Conservation (phyloP, 1,140 invertebrate species). For the Diabrotica undecimpunctata region DNA sequence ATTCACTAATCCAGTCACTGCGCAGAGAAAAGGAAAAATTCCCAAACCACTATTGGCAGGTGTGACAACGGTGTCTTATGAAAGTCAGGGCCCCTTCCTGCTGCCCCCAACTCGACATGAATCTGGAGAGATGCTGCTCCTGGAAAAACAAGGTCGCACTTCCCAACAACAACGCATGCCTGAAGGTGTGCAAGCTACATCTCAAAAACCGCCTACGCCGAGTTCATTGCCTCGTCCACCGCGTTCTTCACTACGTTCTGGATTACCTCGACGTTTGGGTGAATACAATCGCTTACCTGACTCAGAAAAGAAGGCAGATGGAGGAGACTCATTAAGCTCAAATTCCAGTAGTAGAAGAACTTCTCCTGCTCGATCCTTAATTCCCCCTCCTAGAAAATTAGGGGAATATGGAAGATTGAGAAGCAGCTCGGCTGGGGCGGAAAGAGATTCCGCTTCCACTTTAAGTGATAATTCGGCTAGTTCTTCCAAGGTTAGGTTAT, state of each 20-base stretch:
- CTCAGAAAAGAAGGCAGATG: constrained; percentile 43
- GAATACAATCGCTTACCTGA: constrained; percentile 53
- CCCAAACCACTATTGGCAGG: constrained; percentile 76
- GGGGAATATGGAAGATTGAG: constrained; percentile 57
- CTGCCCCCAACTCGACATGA: constrained; percentile 49
- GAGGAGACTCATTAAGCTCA: constrained; percentile 44
- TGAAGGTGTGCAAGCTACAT: constrained; percentile 34
- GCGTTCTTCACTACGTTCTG: constrained; percentile 55
- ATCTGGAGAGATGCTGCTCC: constrained; percentile 66
- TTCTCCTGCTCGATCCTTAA: constrained; percentile 58
- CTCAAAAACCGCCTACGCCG: constrained; percentile 57
- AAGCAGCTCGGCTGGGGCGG: constrained; percentile 47
- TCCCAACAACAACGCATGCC: constrained; percentile 70
- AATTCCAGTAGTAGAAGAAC: constrained; percentile 46
- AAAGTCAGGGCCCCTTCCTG: constrained; percentile 50
- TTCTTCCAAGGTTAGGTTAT: constrained; percentile 57
- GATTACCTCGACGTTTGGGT: constrained; percentile 53
- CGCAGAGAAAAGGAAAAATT: constrained; percentile 78
- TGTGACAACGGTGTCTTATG: constrained; percentile 55
- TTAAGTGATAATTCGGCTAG: constrained; percentile 55
- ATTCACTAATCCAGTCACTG: constrained; percentile 77
- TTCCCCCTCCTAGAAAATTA: constrained; percentile 55
- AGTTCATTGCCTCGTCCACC: constrained; percentile 65
- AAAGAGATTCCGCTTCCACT: constrained; percentile 53
- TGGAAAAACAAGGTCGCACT: constrained; percentile 72